Evolutionary conservation across 2,797 vertebrate species (phyloP), one percentile per base, ranked within the genome.

Genomic region (Scleropages formosus): DNA sequence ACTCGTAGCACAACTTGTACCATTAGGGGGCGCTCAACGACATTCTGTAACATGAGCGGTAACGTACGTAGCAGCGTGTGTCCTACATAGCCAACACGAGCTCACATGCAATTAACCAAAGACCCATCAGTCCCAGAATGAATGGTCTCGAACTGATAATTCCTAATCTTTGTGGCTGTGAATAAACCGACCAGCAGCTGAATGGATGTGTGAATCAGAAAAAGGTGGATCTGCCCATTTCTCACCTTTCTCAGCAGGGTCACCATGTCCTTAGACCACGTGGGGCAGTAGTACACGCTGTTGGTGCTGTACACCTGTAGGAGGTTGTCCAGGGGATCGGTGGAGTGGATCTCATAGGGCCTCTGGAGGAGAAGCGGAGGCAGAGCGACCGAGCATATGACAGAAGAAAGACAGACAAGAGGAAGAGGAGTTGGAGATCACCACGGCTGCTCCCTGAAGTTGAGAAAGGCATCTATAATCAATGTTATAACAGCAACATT

Each of bases 251-350:
- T 92, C 75, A 99, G 73, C 44, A 99, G 93, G 1, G 94, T 92
- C 0, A 98, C 92, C 81, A 91, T 93, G 39, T 96, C 96, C 83
- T 94, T 98, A 72, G 96, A 95, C 97, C 97, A 99, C 39, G 91
- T 83, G 0, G 96, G 93, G 0, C 87, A 92, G 79, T 98, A 99
- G 89, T 98, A 96, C 26, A 99, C 96, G 0, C 95, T 98, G 78
- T 97, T 92, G 0, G 97, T 98, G 76, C 96, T 95, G 92, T 98
- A 98, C 78, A 99, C 93, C 91, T 98, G 97, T 72, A 98, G 88
- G 71, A 99, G 89, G 0, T 95, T 95, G 87, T 99, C 97, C 84
- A 98, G 95, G 0, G 97, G 95, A 74, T 94, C 96, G 86, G 85
- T 96, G 77, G 96, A 94, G 72, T 99, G 98, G 87, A 99, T 97